Percentiles rank a stretch among this genome's conserved stretches.
Evolutionary conservation across 1,140 invertebrate species (phyloP).

Genomic region (Megathymus violae): DNA sequence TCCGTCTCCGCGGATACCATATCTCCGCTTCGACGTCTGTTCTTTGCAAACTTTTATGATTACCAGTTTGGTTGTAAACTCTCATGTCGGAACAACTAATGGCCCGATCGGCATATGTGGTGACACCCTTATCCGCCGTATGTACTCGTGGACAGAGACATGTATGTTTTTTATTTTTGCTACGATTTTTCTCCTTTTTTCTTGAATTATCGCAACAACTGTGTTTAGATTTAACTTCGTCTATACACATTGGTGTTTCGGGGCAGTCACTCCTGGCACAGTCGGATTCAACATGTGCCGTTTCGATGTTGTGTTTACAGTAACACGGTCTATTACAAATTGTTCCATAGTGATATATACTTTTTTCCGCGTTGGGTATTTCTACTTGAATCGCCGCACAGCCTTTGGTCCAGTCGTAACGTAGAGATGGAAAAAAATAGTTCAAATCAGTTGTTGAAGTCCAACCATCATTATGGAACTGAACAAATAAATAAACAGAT

Average conservation of each 20-base stretch:
- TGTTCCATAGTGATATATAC: conserved; percentile 34
- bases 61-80: conserved; percentile 6
- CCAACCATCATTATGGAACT: conserved; percentile 73
- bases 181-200: not conserved
- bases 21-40: conserved; percentile 25
- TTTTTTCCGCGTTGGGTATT: conserved; percentile 25
- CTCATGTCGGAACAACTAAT: conserved; percentile 21
- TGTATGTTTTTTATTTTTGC: not conserved
- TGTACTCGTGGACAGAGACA: conserved; percentile 32
- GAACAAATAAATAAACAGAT: conserved; percentile 10
- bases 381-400: conserved; percentile 38
- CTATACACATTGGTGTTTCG: conserved; percentile 47
- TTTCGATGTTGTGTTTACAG: conserved; percentile 19
- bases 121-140: conserved; percentile 52
- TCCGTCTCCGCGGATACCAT: conserved; percentile 5
- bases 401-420: conserved; percentile 29
- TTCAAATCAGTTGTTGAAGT: conserved; percentile 76
- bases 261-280: conserved; percentile 10
- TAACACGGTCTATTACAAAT: conserved; percentile 38
- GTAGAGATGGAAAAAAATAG: conserved; percentile 64
- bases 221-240: conserved; percentile 29
- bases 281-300: not conserved
- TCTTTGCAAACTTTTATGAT: not conserved
- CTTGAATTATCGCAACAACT: conserved; percentile 12
- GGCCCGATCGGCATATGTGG: conserved; percentile 48